Base-by-base conservation (phyloP, 2,797 vertebrate species). In the Crypturellus tataupa region DNA sequence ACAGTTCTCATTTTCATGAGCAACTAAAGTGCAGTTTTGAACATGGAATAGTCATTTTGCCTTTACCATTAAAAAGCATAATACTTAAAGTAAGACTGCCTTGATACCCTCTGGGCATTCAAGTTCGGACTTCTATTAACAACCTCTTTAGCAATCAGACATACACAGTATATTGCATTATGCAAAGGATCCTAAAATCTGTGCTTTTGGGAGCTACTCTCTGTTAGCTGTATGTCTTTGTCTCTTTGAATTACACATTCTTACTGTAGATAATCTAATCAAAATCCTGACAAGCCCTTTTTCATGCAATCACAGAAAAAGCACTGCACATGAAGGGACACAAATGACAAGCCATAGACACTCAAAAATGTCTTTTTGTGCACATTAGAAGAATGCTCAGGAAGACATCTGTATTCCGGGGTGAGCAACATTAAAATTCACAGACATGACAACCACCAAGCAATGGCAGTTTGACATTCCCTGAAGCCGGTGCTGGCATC, bases 221-320 rank as follows among this genome's bases (percentile, higher is more conserved):
- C 1, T 75, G 55, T 37, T 18, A 56, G 47, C 53, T 69, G 11
- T 15, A 37, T 21, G 24, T 60, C 77, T 82, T 37, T 70, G 29
- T 47, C 77, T 72, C 58, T 76, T 62, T 59, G 56, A 93, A 91
- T 72, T 70, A 59, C 8, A 12, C 5, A 44, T 25, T 37, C 78
- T 78, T 82, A 55, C 64, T 86, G 51, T 31, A 82, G 60, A 18
- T 85, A 83, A 94, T 81, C 87, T 89, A 94, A 97, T 91, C 53
- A 92, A 89, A 94, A 76, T 64, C 39, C 78, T 73, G 85, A 80
- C n/a, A 58, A 76, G 49, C 17, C 20, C 35, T 44, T 68, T 93
- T 93, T 89, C 58, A 63, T 68, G 47, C 25, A 33, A 93, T 73
- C 85, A 86, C 46, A 76, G 47, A 29, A 77, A 81, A 69, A 65